phyloP scores from a whole-genome alignment of 2,113 vertebrate genomes.

The Electrona antarctica region DNA sequence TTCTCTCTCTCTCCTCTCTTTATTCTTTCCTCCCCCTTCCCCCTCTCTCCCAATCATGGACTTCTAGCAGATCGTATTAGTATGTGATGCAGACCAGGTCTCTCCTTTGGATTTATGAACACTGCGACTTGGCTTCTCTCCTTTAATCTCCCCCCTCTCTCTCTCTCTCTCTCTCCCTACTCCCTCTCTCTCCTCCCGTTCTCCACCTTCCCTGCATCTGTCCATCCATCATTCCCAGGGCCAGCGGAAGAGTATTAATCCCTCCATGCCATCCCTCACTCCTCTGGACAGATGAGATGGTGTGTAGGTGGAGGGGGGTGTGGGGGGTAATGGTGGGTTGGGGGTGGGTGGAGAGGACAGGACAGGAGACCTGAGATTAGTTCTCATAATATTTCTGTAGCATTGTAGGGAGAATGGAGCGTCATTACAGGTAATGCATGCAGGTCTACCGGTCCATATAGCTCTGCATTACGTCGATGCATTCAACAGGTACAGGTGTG shows the following conservation, averaged over 20 bases:
- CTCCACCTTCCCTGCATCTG: conserved; percentile 75
- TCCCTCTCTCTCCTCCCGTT: conserved; percentile 62
- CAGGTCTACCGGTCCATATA: conserved; percentile 40
- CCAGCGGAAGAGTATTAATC: conserved; percentile 82
- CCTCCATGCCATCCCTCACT: conserved; percentile 79
- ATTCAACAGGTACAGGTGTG: conserved; percentile 50
- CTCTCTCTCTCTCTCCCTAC: conserved; percentile 30
- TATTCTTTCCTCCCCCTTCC: too few species aligned
- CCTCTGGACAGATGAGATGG: conserved; percentile 75
- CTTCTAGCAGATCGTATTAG: conserved; percentile 77
- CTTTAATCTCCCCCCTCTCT: conserved; percentile 68
- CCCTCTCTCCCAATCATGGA: conserved; percentile 64
- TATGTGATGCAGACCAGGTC: conserved; percentile 76
- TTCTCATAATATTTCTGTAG: conserved; percentile 78
- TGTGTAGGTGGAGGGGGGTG: conserved; percentile 49
- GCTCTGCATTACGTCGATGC: neutral
- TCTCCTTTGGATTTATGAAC: conserved; percentile 79
- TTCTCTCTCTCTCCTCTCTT: conserved; percentile 13
- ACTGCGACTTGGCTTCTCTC: conserved; percentile 72
- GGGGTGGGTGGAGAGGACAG: conserved; percentile 12
- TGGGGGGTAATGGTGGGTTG: neutral
- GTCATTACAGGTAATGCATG: conserved; percentile 44
- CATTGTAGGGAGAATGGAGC: conserved; percentile 35
- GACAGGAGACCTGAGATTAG: conserved; percentile 65
- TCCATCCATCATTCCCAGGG: conserved; percentile 82